Evolutionary conservation across 2,888 invertebrate genomes (phyloP).

Genomic region (Meiosimyza platycephala): DNA sequence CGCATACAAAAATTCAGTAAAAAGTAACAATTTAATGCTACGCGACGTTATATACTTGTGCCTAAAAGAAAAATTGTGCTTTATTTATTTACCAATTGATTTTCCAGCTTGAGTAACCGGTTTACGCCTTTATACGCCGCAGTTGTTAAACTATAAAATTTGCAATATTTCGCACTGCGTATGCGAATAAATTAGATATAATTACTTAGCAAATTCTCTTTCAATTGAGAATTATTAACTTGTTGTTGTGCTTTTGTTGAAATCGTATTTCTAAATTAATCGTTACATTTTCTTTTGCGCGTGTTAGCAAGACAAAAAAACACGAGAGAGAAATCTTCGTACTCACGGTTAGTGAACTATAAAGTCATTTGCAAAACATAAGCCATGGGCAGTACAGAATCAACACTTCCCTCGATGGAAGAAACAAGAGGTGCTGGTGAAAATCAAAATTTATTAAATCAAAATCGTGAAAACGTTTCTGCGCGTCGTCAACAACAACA

Average conservation of each 20-base stretch:
- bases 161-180: neutral
- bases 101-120: too few species aligned
- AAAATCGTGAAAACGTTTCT: neutral
- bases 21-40: too few species aligned
- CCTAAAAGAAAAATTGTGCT: slow-evolving; percentile 21
- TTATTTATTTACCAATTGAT: slow-evolving; percentile 32
- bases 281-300: neutral
- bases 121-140: too few species aligned
- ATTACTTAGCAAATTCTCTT: too few species aligned
- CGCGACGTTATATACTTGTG: neutral
- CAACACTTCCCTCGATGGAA: slow-evolving; percentile 47
- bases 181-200: neutral
- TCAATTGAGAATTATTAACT: too few species aligned
- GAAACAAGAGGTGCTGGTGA: slow-evolving; percentile 41
- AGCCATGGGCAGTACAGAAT: slow-evolving; percentile 62
- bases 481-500: neutral
- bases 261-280: neutral
- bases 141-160: too few species aligned
- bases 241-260: too few species aligned
- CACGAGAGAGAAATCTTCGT: neutral
- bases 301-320: neutral
- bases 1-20: too few species aligned
- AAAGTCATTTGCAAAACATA: slow-evolving; percentile 41
- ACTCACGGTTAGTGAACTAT: slow-evolving; percentile 25
- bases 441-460: neutral